phyloP scores from a whole-genome alignment of 1,140 invertebrate genomes.

The Apis cerana region DNA sequence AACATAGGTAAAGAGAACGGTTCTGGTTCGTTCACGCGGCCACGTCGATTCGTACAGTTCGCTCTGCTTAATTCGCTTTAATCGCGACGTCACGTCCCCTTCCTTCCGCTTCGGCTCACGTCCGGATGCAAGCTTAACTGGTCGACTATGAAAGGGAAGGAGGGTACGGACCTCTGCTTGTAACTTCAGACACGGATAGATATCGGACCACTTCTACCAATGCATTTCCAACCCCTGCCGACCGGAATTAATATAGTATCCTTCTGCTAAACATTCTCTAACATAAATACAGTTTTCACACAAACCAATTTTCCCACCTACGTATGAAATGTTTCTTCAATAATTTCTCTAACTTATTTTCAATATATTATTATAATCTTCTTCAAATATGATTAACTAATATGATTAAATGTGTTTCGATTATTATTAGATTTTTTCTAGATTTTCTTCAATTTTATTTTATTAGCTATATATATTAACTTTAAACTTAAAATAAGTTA shows the following conservation, averaged over 20 bases:
- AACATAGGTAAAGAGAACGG: slow-evolving; percentile 17
- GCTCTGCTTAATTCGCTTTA: slow-evolving; percentile 76
- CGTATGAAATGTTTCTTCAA: background rate
- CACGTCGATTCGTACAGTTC: slow-evolving; percentile 59
- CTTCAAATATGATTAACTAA: no score
- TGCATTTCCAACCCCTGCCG: slow-evolving; percentile 15
- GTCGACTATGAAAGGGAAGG: slow-evolving; percentile 12
- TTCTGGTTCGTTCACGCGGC: background rate
- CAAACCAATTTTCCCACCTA: background rate
- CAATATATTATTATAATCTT: no score
- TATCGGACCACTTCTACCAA: slow-evolving; percentile 27
- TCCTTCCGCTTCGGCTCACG: slow-evolving; percentile 78
- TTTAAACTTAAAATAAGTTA: no score
- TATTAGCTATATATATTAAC: no score
- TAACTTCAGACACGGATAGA: slow-evolving; percentile 41
- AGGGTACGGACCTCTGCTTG: slow-evolving; percentile 33
- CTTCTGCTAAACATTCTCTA: background rate
- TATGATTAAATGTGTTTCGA: no score
- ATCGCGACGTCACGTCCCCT: slow-evolving; percentile 79
- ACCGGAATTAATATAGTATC: slow-evolving; percentile 27
- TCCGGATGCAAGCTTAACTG: slow-evolving; percentile 78
- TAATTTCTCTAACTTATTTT: no score
- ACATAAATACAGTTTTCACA: slow-evolving; percentile 2
- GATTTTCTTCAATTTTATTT: no score
- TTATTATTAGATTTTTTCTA: no score